These are phyloP conservation scores for Trachelus troglodyta DNA, from an alignment of 2,888 invertebrate genomes.

Conservation along the genomic window DNA sequence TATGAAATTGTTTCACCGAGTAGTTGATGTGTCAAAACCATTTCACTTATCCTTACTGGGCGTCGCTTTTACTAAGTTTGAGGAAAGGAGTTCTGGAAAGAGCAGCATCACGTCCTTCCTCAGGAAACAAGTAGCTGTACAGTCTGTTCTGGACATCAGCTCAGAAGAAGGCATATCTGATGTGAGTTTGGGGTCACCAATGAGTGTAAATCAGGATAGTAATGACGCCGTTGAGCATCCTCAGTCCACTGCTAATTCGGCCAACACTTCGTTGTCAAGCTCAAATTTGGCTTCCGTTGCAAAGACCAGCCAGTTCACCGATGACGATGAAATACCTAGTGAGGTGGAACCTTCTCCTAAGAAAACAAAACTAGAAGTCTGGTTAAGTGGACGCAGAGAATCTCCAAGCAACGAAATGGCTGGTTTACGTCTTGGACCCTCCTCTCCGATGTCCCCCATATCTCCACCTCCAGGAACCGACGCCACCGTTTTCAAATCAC, in stretches of 20 bases:
- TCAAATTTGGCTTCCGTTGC: neutral
- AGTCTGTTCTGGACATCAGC: constrained; percentile 71
- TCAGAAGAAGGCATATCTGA: constrained; percentile 58
- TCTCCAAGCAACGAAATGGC: constrained; percentile 64
- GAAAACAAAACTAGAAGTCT: constrained; percentile 71
- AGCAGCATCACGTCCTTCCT: constrained; percentile 81
- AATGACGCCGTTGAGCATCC: constrained; percentile 49
- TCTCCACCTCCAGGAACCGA: constrained; percentile 74
- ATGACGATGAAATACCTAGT: constrained; percentile 50
- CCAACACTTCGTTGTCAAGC: neutral
- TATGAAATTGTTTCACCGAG: constrained; percentile 81
- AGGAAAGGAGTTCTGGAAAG: constrained; percentile 76
- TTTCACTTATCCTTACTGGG: constrained; percentile 85
- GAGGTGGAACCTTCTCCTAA: constrained; percentile 84
- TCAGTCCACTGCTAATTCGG: constrained; percentile 18
- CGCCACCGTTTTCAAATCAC: constrained; percentile 76
- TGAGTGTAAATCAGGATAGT: constrained; percentile 60
- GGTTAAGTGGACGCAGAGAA: constrained; percentile 68
- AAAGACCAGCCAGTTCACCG: constrained; percentile 33
- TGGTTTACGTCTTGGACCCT: constrained; percentile 54
- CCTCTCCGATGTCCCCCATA: constrained; percentile 42
- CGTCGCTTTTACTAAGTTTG: constrained; percentile 85
- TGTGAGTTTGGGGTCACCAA: constrained; percentile 66
- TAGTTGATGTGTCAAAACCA: constrained; percentile 78
- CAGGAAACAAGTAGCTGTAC: constrained; percentile 82